Evolutionary conservation across 37 sponge, comb jelly and placozoan genomes (phyloP).

Genomic region (Crambe crambe): DNA sequence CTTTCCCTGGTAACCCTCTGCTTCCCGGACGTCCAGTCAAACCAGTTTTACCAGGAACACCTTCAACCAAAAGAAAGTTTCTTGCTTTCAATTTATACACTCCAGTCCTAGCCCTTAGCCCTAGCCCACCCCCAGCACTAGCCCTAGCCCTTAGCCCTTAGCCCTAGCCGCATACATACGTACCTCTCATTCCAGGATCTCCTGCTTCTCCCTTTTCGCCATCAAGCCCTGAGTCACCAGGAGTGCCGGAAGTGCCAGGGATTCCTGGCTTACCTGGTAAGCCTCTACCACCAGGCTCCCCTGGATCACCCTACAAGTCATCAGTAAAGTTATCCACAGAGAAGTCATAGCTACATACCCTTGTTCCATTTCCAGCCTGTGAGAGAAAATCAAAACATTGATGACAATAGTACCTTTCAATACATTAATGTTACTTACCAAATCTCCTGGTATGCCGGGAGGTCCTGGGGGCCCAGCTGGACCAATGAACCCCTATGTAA

Average conservation of each 20-base stretch:
- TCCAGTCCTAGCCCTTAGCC: too few species aligned
- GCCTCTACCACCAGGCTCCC: neutral
- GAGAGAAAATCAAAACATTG: neutral
- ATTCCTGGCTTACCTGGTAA: neutral
- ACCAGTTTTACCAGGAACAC: neutral
- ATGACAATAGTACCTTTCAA: neutral
- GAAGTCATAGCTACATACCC: neutral
- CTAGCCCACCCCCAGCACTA: neutral
- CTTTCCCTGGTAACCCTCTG: neutral
- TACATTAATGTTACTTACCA: neutral
- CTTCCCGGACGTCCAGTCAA: neutral
- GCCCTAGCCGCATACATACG: neutral
- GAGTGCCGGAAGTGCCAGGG: neutral
- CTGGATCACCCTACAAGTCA: neutral
- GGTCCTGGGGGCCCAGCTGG: neutral
- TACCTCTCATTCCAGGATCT: constrained; percentile 8
- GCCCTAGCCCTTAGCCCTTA: neutral
- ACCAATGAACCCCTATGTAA: neutral
- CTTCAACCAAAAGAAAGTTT: neutral
- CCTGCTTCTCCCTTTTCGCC: neutral
- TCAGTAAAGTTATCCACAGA: neutral
- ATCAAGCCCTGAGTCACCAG: neutral
- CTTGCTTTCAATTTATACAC: too few species aligned
- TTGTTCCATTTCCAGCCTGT: neutral
- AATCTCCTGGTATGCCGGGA: neutral